phyloP scores from a whole-genome alignment of 2,888 invertebrate species.

The Drosophila falleni region DNA sequence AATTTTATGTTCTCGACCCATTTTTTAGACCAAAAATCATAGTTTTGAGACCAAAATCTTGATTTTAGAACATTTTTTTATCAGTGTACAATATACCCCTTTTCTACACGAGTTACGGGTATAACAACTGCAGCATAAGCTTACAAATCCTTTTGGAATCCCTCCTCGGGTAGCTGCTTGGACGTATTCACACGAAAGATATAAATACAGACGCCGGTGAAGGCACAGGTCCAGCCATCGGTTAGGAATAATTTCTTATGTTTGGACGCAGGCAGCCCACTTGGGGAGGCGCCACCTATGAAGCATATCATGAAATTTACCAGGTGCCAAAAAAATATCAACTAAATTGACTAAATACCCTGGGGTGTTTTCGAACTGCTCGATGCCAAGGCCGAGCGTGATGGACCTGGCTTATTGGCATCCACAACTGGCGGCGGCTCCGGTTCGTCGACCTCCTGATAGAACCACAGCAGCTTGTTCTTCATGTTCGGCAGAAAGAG shows the following conservation, averaged over 20 bases:
- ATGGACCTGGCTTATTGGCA: slow-evolving; percentile 86
- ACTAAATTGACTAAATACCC: slow-evolving; percentile 56
- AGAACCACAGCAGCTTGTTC: slow-evolving; percentile 94
- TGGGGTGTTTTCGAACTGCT: slow-evolving; percentile 85
- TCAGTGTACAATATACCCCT: too few species aligned
- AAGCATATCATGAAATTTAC: not conserved
- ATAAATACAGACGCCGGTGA: slow-evolving; percentile 93
- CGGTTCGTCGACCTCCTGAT: slow-evolving; percentile 93
- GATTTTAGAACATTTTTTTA: too few species aligned
- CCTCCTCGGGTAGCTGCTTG: slow-evolving; percentile 95
- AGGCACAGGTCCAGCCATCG: slow-evolving; percentile 92
- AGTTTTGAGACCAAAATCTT: too few species aligned
- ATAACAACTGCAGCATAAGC: slow-evolving; percentile 64
- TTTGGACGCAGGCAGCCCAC: slow-evolving; percentile 79
- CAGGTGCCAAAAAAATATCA: not conserved
- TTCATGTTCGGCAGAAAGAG: slow-evolving; percentile 94
- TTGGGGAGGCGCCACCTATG: slow-evolving; percentile 83
- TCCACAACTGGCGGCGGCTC: slow-evolving; percentile 85
- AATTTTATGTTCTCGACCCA: too few species aligned
- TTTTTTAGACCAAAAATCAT: too few species aligned
- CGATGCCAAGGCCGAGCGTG: slow-evolving; percentile 86
- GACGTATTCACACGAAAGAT: slow-evolving; percentile 93
- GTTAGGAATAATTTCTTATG: slow-evolving; percentile 94
- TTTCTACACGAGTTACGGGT: not conserved
- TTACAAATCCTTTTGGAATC: slow-evolving; percentile 94